Conservation (phyloP, 2,797 vertebrate genomes). For the Taenioides sp. region DNA sequence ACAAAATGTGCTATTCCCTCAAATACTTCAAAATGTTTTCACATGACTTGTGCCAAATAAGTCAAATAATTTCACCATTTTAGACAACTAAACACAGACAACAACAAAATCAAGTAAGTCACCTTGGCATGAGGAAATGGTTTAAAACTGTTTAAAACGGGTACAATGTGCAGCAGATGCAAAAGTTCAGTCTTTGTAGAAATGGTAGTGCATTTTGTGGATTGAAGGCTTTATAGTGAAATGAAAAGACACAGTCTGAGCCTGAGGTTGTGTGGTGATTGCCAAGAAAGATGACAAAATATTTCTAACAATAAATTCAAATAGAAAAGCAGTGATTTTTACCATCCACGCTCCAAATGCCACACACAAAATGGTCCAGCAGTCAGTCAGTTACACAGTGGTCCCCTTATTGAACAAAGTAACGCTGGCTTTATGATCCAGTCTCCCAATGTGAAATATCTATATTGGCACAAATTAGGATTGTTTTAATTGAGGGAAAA, state of each 20-base stretch:
- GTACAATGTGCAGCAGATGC: constrained; percentile 53
- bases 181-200: constrained; percentile 31
- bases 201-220: constrained; percentile 38
- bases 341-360: constrained; percentile 56
- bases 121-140: constrained; percentile 65
- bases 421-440: constrained; percentile 33
- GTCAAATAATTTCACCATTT: constrained; percentile 79
- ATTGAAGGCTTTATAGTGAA: constrained; percentile 62
- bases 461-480: constrained; percentile 27
- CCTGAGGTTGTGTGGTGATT: constrained; percentile 57
- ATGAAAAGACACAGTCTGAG: constrained; percentile 54
- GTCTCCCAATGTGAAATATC: constrained; percentile 36
- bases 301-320: constrained; percentile 40
- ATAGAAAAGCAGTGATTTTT: constrained; percentile 70
- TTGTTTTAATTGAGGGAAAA: background rate
- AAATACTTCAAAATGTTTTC: constrained; percentile 69
- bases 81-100: constrained; percentile 74
- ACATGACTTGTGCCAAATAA: constrained; percentile 70
- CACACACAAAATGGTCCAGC: constrained; percentile 57
- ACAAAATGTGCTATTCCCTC: constrained; percentile 77
- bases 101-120: constrained; percentile 70
- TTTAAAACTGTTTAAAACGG: constrained; percentile 47
- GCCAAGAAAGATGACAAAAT: constrained; percentile 65
- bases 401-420: constrained; percentile 52
- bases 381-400: constrained; percentile 64